These are phyloP conservation scores for Zelostemma sp. DNA, from an alignment of 1,140 invertebrate genomes.

Conservation along the genomic window DNA sequence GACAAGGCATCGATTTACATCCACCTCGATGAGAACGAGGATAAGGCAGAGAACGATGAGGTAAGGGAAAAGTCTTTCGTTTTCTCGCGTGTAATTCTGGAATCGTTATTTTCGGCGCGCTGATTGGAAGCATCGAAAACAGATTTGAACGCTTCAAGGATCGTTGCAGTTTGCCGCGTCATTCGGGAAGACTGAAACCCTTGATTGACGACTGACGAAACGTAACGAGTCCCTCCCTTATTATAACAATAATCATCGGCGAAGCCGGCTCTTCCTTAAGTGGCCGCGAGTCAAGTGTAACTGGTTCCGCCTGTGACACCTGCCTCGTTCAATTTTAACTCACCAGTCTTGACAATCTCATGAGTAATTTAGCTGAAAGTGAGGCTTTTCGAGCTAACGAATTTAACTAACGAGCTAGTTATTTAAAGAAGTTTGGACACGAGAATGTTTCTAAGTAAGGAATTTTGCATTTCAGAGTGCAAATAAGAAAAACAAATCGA, in stretches of 20 bases:
- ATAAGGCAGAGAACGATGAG: conserved; percentile 55
- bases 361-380: too few relatives aligned
- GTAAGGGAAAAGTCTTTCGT: conserved; percentile 41
- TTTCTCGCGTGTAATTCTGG: background rate
- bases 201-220: conserved; percentile 52
- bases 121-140: conserved; percentile 6
- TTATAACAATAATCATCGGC: conserved; percentile 60
- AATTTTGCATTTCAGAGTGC: conserved; percentile 45
- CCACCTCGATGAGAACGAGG: conserved; percentile 63
- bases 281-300: conserved; percentile 25
- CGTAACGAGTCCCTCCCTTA: conserved; percentile 48
- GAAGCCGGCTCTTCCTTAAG: conserved; percentile 55
- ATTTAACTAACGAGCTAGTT: too few relatives aligned
- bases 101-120: background rate
- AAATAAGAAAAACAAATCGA: conserved; percentile 53
- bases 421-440: too few relatives aligned
- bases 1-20: conserved; percentile 66
- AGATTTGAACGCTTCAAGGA: conserved; percentile 2
- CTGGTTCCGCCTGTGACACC: conserved; percentile 29
- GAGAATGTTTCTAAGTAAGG: background rate
- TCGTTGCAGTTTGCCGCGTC: conserved; percentile 41
- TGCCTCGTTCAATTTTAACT: conserved; percentile 9
- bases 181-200: conserved; percentile 46
- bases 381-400: too few relatives aligned
- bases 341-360: conserved; percentile 5